Base-by-base conservation (phyloP, 1,140 invertebrate genomes). In the Apis cerana region DNA sequence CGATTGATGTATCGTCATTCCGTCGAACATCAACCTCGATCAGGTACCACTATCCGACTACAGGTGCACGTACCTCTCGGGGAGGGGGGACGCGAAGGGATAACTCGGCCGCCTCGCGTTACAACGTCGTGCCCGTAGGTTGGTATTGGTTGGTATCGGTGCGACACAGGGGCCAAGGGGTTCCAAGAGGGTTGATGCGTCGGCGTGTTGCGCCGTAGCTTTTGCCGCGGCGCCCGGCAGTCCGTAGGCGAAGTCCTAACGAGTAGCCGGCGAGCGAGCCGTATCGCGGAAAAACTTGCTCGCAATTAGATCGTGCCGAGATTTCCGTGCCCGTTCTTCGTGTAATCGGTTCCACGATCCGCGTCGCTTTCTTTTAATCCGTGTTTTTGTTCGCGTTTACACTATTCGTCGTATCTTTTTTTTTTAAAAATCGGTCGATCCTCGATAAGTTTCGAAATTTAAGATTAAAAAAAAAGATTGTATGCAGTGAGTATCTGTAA, bases 181-280 rank as follows among this genome's bases (percentile, higher is more conserved):
- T 76, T 80, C 50, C 33, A 61, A 85, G 85, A 88, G 85, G 90
- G 82, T 89, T 82, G 91, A 88, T 93, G 92, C 92, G 92, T 93
- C 87, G 87, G 84, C 75, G 89, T 89, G 90, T 87, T 93, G 92
- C 92, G 92, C 92, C 85, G 78, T 89, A 86, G 88, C 84, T 90
- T 88, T 90, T 86, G 84, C 90, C 90, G 90, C 91, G 90, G 88
- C 83, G 83, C 80, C 86, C 86, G 90, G 82, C 92, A 93, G 92
- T 93, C 89, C 89, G 90, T 92, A 86, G 91, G 88, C 89, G 91
- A 92, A 91, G 89, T 88, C 83, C 92, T 88, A 90, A 85, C 90
- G 88, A 92, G 92, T 77, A 90, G 88, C 89, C 86, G 90, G 84
- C 71, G 80, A 83, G 69, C 84, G 86, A 72, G 61, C 59, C 84